Evolutionary conservation across 2,113 vertebrate species (phyloP).

Genomic region (Pelecanoides urinatrix): DNA sequence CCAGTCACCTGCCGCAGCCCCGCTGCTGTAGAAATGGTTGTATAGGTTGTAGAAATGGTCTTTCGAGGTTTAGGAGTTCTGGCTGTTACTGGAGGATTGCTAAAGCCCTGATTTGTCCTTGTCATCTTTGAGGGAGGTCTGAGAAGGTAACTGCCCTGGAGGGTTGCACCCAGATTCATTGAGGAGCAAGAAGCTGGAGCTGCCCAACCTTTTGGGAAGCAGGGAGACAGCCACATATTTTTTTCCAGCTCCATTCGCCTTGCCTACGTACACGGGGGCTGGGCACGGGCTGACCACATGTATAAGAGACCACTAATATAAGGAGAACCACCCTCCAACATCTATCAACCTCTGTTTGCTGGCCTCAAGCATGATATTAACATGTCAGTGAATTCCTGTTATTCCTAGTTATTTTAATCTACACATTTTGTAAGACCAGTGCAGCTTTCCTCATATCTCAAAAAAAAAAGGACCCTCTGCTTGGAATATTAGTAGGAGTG

Average conservation of each 20-base stretch:
- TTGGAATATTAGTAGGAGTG: neutral
- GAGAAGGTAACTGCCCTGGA: neutral
- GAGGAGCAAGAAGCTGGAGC: neutral
- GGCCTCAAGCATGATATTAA: neutral
- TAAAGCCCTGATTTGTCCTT: neutral
- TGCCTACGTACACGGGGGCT: accelerated
- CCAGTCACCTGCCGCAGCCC: accelerated
- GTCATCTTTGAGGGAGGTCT: neutral
- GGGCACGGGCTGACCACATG: accelerated
- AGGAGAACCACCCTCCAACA: neutral
- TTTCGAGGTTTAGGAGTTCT: neutral
- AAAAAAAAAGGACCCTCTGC: neutral
- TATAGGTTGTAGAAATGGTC: neutral
- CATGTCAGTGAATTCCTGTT: neutral
- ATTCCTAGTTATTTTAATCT: neutral
- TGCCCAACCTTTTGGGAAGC: neutral
- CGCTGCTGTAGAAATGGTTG: neutral
- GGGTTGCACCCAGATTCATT: accelerated
- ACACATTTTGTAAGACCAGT: neutral
- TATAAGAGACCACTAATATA: neutral
- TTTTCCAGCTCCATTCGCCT: neutral
- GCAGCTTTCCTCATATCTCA: neutral
- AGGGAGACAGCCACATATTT: neutral
- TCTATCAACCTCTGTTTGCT: neutral
- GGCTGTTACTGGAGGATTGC: accelerated